Conservation (phyloP, 2,113 vertebrate genomes). For the Cyphomyrus discorhynchus region DNA sequence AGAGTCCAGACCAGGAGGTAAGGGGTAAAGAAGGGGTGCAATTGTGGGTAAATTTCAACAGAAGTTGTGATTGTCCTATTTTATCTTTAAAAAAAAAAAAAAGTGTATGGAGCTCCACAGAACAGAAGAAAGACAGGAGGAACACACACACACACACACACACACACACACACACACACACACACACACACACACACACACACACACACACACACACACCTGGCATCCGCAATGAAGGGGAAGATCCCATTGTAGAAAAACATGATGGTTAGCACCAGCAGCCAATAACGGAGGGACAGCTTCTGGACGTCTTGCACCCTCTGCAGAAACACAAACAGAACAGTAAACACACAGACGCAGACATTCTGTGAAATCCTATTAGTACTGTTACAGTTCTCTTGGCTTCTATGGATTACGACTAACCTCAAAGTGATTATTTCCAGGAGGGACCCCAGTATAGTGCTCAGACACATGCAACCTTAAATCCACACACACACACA, state of each 20-base stretch:
- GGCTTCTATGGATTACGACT: background rate
- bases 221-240: constrained; percentile 71
- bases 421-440: background rate
- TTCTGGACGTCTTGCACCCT: constrained; percentile 58
- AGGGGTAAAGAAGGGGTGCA: background rate
- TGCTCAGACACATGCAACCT: background rate
- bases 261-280: constrained; percentile 72
- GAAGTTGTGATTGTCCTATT: background rate
- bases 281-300: constrained; percentile 64
- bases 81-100: background rate
- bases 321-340: constrained; percentile 46
- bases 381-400: background rate
- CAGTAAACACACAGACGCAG: background rate
- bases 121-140: background rate
- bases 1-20: background rate
- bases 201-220: constrained; percentile 40
- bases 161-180: no score
- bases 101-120: background rate
- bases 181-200: background rate
- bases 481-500: background rate
- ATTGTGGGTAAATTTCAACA: background rate
- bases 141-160: background rate
- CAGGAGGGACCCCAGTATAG: background rate
- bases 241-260: constrained; percentile 75
- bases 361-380: no score